Evolutionary conservation across 2,113 vertebrate genomes (phyloP).

Genomic region (Drymodes brunneopygia): DNA sequence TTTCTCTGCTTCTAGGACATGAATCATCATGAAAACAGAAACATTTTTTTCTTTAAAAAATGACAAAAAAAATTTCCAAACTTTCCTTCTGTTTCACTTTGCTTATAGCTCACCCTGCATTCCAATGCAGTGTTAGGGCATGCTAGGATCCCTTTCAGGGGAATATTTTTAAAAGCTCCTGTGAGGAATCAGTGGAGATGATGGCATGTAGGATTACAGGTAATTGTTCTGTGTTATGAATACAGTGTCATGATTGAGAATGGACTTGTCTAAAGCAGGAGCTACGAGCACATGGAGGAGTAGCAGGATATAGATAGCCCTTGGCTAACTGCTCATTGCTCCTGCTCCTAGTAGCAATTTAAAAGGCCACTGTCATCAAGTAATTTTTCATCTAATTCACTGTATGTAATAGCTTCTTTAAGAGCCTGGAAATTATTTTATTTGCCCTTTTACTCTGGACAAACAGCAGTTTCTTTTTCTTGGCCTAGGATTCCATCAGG

Average conservation of each 20-base stretch:
- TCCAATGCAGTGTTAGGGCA: neutral
- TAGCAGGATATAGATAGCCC: neutral
- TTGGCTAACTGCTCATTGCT: constrained; percentile 6
- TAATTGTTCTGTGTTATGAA: neutral
- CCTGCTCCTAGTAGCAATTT: neutral
- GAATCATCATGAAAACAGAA: neutral
- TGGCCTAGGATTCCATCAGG: neutral
- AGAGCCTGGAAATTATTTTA: constrained; percentile 42
- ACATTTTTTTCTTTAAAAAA: neutral
- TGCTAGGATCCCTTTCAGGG: neutral
- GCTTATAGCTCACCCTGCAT: neutral
- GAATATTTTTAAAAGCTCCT: constrained; percentile 6
- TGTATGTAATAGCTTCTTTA: constrained; percentile 33
- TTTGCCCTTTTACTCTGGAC: constrained; percentile 49
- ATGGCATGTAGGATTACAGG: neutral
- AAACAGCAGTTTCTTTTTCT: constrained; percentile 58
- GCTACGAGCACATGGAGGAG: neutral
- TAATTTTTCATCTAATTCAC: constrained; percentile 46
- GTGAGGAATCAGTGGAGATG: neutral
- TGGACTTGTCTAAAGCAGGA: neutral
- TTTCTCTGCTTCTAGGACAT: neutral
- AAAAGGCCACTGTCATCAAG: constrained; percentile 47
- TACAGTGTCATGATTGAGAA: neutral
- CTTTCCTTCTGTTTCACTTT: neutral
- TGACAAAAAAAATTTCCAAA: neutral